phyloP scores from a whole-genome alignment of 2,888 invertebrate genomes.

The Eupithecia abbreviata region DNA sequence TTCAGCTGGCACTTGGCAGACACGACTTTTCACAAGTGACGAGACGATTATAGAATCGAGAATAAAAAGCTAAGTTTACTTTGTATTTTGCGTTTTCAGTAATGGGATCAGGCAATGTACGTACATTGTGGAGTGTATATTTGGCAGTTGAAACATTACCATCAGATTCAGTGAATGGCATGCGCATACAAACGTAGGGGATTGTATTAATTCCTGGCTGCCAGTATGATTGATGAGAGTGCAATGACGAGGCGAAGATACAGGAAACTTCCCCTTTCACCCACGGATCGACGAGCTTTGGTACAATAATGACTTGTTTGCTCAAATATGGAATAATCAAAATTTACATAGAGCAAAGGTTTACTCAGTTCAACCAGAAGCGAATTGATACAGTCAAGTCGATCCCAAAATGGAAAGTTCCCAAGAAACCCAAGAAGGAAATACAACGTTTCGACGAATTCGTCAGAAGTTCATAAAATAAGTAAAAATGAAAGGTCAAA shows the following conservation, averaged over 20 bases:
- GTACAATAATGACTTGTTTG: constrained; percentile 34
- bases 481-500: not conserved
- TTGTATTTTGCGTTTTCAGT: not conserved
- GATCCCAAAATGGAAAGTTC: not conserved
- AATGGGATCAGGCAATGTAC: not conserved
- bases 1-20: not conserved
- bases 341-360: constrained; percentile 5
- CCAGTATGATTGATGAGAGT: constrained; percentile 74
- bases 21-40: not conserved
- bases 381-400: not conserved
- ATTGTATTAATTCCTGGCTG: constrained; percentile 62
- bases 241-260: constrained; percentile 69
- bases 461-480: not conserved
- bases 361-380: not conserved
- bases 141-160: not conserved
- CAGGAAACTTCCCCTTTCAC: constrained; percentile 54
- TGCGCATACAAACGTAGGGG: not conserved
- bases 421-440: not conserved
- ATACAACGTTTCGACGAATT: not conserved
- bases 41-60: not conserved
- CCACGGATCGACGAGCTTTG: constrained; percentile 34
- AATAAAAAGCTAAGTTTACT: not conserved
- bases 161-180: not conserved
- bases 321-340: constrained; percentile 17
- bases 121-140: not conserved